These are phyloP conservation scores for Gnatocerus cornutus DNA, from an alignment of 2,888 invertebrate species.

Conservation along the genomic window DNA sequence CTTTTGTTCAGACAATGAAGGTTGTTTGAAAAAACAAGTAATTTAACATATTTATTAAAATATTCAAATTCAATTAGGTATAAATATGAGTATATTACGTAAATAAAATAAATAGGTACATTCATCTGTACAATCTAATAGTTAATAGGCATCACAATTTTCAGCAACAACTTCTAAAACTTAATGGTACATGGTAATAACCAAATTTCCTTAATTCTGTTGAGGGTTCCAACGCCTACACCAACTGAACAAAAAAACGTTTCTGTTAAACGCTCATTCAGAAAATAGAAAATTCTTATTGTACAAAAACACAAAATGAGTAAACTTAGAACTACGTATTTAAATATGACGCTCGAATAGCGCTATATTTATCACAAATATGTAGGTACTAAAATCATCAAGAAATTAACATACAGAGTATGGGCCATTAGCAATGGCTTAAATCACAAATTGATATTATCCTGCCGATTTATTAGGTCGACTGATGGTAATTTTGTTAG, in stretches of 20 bases:
- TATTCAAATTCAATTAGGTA: constrained; percentile 39
- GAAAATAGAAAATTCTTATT: not conserved
- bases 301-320: not conserved
- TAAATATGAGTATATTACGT: constrained; percentile 29
- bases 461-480: constrained; percentile 68
- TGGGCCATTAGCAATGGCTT: not conserved
- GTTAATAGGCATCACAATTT: constrained; percentile 18
- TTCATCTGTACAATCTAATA: constrained; percentile 27
- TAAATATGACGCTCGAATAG: not conserved
- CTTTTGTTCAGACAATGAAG: no score
- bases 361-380: constrained; percentile 6
- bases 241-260: constrained; percentile 15
- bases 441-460: constrained; percentile 52
- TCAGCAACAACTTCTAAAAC: constrained; percentile 11
- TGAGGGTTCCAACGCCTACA: not conserved
- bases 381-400: not conserved
- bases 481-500: constrained; percentile 78
- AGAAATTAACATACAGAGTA: constrained; percentile 5
- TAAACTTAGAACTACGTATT: constrained; percentile 5
- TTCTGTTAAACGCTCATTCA: not conserved
- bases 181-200: constrained; percentile 3
- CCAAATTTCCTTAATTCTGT: not conserved
- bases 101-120: constrained; percentile 36
- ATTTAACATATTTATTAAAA: constrained; percentile 36
- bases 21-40: no score